Conservation (phyloP, 2,888 invertebrate species). For the Linnaemya vulpina region DNA sequence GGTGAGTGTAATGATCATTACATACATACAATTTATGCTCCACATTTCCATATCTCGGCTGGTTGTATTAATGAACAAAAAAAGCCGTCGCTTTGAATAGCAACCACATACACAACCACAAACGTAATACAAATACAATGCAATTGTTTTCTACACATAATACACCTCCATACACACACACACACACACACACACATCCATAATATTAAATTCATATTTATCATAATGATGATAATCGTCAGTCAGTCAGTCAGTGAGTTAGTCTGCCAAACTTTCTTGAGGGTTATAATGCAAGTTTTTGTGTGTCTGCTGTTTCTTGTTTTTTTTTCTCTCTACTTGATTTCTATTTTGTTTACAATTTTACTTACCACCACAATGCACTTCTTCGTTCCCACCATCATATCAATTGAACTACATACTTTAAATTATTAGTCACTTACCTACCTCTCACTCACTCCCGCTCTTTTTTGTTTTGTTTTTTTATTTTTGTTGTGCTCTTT, state of each 20-base stretch:
- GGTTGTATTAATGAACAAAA: background rate
- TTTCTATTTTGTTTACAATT: conserved; percentile 57
- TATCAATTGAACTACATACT: conserved; percentile 5
- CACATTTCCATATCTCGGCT: background rate
- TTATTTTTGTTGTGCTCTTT: background rate
- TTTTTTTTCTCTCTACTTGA: conserved; percentile 8
- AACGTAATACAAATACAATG: conserved; percentile 25
- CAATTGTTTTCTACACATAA: background rate
- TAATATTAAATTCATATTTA: conserved; percentile 28
- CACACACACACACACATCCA: too few species aligned
- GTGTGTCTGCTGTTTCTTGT: background rate
- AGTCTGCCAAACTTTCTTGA: conserved; percentile 4
- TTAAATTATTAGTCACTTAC: conserved; percentile 45
- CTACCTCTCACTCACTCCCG: background rate
- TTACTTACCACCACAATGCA: conserved; percentile 27
- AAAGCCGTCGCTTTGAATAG: background rate
- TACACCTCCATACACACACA: too few species aligned
- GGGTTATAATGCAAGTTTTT: background rate
- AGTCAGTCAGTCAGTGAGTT: background rate
- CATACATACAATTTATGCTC: background rate
- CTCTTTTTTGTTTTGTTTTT: too few species aligned
- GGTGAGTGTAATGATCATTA: conserved; percentile 1
- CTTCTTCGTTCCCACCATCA: background rate
- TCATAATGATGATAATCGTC: conserved; percentile 13
- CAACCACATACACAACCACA: background rate